These are phyloP conservation scores for Rhaphigaster nebulosa DNA, from an alignment of 2,888 invertebrate genomes.

Conservation along the genomic window DNA sequence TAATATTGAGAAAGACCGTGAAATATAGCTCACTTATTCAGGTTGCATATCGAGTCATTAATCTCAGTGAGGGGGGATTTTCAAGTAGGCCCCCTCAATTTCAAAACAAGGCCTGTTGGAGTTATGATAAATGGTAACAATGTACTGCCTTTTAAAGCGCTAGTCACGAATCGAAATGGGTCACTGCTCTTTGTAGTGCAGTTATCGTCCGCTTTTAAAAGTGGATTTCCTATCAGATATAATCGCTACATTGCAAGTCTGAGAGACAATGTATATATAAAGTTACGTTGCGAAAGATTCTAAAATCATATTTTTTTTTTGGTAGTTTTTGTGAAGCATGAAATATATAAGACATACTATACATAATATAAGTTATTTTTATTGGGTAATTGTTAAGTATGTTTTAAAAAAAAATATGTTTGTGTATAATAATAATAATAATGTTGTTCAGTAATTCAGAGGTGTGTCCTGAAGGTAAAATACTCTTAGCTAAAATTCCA, in stretches of 20 bases:
- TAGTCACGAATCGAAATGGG: background rate
- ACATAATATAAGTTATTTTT: too few species aligned
- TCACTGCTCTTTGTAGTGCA: slow-evolving; percentile 10
- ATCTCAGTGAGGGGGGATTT: background rate
- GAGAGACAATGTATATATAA: background rate
- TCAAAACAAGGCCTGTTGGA: background rate
- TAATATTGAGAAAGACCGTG: background rate
- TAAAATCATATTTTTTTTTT: background rate
- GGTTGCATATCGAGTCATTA: background rate
- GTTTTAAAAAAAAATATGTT: too few species aligned
- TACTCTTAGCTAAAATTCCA: too few species aligned
- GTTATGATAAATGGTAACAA: background rate
- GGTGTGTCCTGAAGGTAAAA: too few species aligned
- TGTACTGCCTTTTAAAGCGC: background rate
- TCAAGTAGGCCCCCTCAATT: background rate
- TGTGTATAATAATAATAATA: too few species aligned
- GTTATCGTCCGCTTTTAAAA: background rate
- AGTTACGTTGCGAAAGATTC: background rate
- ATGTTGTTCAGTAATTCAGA: too few species aligned
- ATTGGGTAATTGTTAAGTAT: too few species aligned
- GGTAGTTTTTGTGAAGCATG: too few species aligned
- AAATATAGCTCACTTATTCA: background rate
- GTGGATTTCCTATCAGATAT: background rate
- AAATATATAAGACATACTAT: too few species aligned
- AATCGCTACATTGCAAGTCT: background rate